phyloP scores from a whole-genome alignment of 2,113 vertebrate species.

The Phrynocephalus versicolor region DNA sequence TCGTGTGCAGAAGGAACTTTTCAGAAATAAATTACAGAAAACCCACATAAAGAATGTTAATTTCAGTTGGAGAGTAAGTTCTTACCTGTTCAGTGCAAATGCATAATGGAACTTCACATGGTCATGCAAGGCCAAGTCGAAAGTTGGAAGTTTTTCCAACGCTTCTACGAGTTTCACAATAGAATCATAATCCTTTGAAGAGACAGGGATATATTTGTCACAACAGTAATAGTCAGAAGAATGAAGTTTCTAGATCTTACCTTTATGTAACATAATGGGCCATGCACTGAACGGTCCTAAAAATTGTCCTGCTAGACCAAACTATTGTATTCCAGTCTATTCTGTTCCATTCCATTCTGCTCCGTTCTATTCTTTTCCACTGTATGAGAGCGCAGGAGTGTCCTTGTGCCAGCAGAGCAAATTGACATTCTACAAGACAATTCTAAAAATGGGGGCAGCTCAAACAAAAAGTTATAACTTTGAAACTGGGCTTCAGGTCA shows the following conservation, averaged over 20 bases:
- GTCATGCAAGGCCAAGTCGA: constrained; percentile 90
- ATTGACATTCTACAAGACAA: no score
- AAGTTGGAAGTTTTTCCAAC: constrained; percentile 94
- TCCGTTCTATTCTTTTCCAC: no score
- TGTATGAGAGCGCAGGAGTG: no score
- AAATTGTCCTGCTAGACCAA: neutral
- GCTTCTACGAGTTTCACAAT: constrained; percentile 96
- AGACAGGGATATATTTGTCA: constrained; percentile 36
- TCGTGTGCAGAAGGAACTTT: neutral
- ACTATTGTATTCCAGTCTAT: neutral
- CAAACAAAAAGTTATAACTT: no score
- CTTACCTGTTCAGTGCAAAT: constrained; percentile 95
- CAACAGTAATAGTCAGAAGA: constrained; percentile 18
- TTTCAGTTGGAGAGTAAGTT: neutral
- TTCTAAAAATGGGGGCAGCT: no score
- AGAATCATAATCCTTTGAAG: constrained; percentile 92
- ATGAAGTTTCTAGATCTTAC: constrained; percentile 3
- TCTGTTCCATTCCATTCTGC: no score
- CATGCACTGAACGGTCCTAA: neutral
- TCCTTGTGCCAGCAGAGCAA: no score
- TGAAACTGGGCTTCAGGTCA: no score
- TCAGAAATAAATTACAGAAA: constrained; percentile 1
- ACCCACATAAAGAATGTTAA: neutral
- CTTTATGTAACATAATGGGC: neutral
- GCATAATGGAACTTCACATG: constrained; percentile 98